These are phyloP conservation scores for Xanthorhoe designata DNA, from an alignment of 2,888 invertebrate genomes.

Conservation along the genomic window DNA sequence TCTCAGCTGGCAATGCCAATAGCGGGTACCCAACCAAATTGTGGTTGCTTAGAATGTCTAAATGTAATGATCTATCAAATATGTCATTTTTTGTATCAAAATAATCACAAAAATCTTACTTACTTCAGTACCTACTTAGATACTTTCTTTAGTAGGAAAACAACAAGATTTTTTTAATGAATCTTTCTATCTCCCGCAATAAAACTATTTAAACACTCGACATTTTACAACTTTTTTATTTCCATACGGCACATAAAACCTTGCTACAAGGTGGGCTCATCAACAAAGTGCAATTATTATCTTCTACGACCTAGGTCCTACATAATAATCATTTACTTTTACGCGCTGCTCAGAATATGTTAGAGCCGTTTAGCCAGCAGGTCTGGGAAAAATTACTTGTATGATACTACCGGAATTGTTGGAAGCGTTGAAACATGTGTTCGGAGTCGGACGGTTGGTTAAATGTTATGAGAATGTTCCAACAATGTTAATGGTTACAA, in stretches of 20 bases:
- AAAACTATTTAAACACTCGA: background rate
- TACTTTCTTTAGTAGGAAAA: background rate
- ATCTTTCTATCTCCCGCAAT: background rate
- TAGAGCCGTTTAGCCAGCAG: conserved; percentile 10
- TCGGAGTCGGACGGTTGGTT: background rate
- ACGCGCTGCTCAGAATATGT: conserved; percentile 15
- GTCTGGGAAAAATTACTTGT: conserved; percentile 12
- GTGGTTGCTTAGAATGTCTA: no score
- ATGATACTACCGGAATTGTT: conserved; percentile 7
- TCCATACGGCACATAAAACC: conserved; percentile 20
- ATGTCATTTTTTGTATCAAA: no score
- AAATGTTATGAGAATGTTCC: background rate
- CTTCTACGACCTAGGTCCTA: conserved; percentile 22
- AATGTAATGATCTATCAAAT: no score
- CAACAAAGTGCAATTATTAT: conserved; percentile 26
- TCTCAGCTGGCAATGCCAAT: no score
- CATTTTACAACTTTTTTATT: conserved; percentile 17
- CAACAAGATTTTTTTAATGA: background rate
- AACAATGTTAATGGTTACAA: conserved; percentile 2
- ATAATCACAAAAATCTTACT: no score
- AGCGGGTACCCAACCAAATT: no score
- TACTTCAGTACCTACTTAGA: no score
- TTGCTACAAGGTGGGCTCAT: conserved; percentile 17
- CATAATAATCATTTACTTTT: conserved; percentile 22
- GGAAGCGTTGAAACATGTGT: conserved; percentile 4